Conservation (phyloP, 1,140 invertebrate genomes). For the Drosophila sproati region DNA sequence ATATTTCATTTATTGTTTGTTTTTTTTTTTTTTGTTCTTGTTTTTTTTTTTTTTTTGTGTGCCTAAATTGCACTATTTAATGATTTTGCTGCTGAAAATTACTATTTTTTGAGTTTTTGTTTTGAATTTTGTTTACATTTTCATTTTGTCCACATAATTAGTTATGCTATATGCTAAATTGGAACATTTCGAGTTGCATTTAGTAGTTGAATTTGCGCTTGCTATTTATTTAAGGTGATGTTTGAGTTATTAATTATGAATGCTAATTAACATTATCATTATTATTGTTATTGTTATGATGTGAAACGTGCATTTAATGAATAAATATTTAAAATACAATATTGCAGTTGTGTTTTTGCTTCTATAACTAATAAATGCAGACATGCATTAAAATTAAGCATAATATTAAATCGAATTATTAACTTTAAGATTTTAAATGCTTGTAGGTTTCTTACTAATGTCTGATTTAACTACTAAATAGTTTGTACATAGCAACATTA, state of each 20-base stretch:
- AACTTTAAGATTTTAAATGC: constrained; percentile 12
- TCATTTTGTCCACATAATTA: constrained; percentile 69
- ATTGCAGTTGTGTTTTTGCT: constrained; percentile 65
- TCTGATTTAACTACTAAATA: constrained; percentile 43
- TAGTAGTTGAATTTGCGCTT: constrained; percentile 67
- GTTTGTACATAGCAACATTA: constrained; percentile 77
- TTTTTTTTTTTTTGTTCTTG: constrained; percentile 28
- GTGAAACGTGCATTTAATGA: constrained; percentile 59
- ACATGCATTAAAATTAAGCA: constrained; percentile 35
- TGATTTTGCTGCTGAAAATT: constrained; percentile 65
- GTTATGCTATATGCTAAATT: constrained; percentile 74
- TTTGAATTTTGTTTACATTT: constrained; percentile 29
- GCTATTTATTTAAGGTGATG: constrained; percentile 43
- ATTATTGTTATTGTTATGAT: constrained; percentile 41
- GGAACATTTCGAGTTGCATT: constrained; percentile 79
- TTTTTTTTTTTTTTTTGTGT: constrained; percentile 42
- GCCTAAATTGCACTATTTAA: constrained; percentile 72
- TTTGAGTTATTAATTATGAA: constrained; percentile 66
- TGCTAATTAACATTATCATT: constrained; percentile 65
- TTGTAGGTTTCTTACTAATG: constrained; percentile 3
- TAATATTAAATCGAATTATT: constrained; percentile 46
- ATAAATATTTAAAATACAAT: constrained; percentile 83
- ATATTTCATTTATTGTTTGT: constrained; percentile 29
- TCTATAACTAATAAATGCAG: constrained; percentile 56
- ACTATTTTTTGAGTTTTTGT: constrained; percentile 48